A percentile compares a stretch with the other conserved stretches of the same genome.
Conservation (phyloP, 2,113 vertebrate species). For the Zosterops borbonicus region DNA sequence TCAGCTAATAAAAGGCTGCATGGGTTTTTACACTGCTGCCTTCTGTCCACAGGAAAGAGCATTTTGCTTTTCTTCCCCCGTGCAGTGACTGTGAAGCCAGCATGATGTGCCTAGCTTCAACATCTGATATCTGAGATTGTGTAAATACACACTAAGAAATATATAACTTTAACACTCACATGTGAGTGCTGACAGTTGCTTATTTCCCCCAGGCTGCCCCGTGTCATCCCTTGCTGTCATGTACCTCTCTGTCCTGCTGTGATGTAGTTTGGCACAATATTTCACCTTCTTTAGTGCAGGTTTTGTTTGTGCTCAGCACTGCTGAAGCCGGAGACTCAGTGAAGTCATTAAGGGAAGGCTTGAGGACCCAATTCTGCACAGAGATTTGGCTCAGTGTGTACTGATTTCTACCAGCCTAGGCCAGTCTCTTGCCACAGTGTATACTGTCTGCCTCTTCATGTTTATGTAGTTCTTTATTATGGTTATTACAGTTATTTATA, state of each 20-base stretch:
- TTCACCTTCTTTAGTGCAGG: background rate
- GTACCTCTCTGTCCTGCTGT: background rate
- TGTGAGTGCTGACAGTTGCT: constrained; percentile 20
- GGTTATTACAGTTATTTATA: too few species aligned
- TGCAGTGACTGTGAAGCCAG: constrained; percentile 17
- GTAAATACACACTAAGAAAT: constrained; percentile 30
- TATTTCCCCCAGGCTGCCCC: constrained; percentile 14
- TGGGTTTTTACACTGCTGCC: background rate
- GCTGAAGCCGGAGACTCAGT: background rate
- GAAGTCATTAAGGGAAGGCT: background rate
- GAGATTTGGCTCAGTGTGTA: background rate
- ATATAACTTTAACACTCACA: background rate
- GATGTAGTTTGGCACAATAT: background rate
- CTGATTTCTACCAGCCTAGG: background rate
- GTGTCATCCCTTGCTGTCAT: constrained; percentile 16
- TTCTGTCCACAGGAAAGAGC: background rate
- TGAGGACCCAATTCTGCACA: background rate
- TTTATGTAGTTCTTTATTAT: background rate
- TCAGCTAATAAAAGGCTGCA: constrained; percentile 49
- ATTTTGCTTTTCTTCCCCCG: background rate
- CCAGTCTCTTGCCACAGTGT: background rate
- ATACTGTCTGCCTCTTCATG: background rate
- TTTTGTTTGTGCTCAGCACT: background rate
- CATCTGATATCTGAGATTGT: constrained; percentile 40
- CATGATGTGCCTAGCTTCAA: background rate